Evolutionary conservation across 2,888 invertebrate species (phyloP), one percentile per base, ranked within the genome.

Genomic region (Ormyrus pomaceus): DNA sequence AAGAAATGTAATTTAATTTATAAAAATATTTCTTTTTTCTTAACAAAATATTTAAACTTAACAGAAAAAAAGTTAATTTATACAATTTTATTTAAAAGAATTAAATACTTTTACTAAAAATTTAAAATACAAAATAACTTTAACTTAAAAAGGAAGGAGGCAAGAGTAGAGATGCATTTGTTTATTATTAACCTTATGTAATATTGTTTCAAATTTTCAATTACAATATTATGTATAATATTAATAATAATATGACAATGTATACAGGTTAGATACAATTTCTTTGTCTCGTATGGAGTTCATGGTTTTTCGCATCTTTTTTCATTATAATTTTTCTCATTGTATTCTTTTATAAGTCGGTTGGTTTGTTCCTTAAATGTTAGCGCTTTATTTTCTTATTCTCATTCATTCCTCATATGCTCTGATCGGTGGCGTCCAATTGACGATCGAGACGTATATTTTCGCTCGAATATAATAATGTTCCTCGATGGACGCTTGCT

Each of bases 161-260:
- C 85, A 86, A 87, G 85, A 85, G 85, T 90, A 88, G 90, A 89
- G 90, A 89, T 90, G 89, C 87, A 87, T 88, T 90, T 90, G 88
- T 90, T 90, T 90, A 90, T 90, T 90, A 89, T 89, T 90, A 90
- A 90, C 87, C 89, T 90, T 90, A 90, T 89, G 88, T 89, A 89
- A 89, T 90, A 90, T 90, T 87, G 88, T 89, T 90, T 90, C 87
- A 89, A 90, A 89, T 89, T 88, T 88, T 90, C 89, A 90, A 89
- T 90, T 90, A 90, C 89, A 90, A 89, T 90, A 89, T 90, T 88
- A 89, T 89, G 88, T 89, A 88, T 87, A 87, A 87, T 88, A 85
- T 86, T 87, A 86, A 89, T 89, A 88, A 88, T 89, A 88, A 88
- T 89, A 89, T 89, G 90, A 89, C 89, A 89, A 90, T 90, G 90